Percentiles rank a stretch among this genome's conserved stretches.
Evolutionary conservation across 2,113 vertebrate species (phyloP).

Genomic region (Narcine bancroftii): DNA sequence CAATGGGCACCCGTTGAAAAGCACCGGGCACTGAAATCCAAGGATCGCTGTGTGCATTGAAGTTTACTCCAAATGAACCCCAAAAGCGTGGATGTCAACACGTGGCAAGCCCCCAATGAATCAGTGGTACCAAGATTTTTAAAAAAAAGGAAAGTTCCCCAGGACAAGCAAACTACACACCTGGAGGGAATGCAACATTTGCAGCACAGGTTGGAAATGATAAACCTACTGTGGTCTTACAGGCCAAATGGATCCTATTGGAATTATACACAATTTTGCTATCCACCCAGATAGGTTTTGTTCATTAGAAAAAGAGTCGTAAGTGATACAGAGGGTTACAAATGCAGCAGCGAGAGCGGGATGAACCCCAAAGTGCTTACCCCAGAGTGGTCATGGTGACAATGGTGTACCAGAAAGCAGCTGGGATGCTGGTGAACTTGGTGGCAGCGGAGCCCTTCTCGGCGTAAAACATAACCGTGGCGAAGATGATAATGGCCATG

Average conservation of each 20-base stretch:
- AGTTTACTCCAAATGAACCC: neutral
- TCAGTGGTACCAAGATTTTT: neutral
- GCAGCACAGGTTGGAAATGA: too few relatives aligned
- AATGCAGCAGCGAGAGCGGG: neutral
- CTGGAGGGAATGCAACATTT: too few relatives aligned
- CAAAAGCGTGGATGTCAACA: too few relatives aligned
- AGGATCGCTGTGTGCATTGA: neutral
- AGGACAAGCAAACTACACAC: too few relatives aligned
- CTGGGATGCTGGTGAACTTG: conserved; percentile 97
- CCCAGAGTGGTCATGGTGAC: conserved; percentile 98
- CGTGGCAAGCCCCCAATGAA: neutral
- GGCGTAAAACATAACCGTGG: conserved; percentile 97
- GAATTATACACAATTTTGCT: too few relatives aligned
- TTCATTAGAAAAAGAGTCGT: too few relatives aligned
- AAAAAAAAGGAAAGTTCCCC: too few relatives aligned
- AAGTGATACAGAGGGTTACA: too few relatives aligned
- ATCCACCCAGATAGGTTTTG: too few relatives aligned
- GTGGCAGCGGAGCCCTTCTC: conserved; percentile 85
- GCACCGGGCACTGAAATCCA: neutral
- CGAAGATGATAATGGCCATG: conserved; percentile 98
- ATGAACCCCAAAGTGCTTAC: conserved; percentile 61
- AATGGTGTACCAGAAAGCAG: conserved; percentile 98
- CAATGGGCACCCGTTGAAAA: neutral
- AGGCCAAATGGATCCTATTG: too few relatives aligned
- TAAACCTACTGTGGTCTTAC: too few relatives aligned